Evolutionary conservation across 30 jellyfish, hydroid and myxozoan genomes (phyloP), one percentile per base, ranked within the genome.

Genomic region (Cassiopea xamachana): DNA sequence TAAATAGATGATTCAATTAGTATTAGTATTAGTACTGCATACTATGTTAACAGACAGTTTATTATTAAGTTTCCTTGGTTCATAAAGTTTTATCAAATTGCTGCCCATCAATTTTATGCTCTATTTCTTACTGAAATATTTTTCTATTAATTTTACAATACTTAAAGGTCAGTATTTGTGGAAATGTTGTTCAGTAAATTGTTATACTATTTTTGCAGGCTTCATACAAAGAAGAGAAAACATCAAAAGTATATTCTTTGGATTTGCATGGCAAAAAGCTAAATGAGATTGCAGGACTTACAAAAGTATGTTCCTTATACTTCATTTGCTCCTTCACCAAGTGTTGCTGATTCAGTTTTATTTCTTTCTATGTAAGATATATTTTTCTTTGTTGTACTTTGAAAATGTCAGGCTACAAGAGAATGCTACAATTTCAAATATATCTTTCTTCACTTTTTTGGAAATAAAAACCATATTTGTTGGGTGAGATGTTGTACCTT

Each of bases 231-330:
- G 70, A 64, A 7, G 83, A 62, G 51, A 48, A 64, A 18, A 89
- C 94, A 47, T 76, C 89, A 16, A 87, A 68, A 77, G 88, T 75
- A 4, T 87, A 87, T 61, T 69, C 84, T 59, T 62, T 87, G 67
- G 94, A 87, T 75, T 71, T 75, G 1, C 86, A 80, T 48, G 84
- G 85, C 39, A 87, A 87, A 48, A 74, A 48, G n/a, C 60, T 87
- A 19, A 39, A 60, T 17, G 39, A 61, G 48, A 75, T 87, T 2
- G 18, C 76, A 12, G 89, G 82, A 60, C 46, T 77, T 10, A 73
- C 62, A 59, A 87, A 77, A 84, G 94, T 87, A 62, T 15, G 15
- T 69, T 13, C 55, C n/a, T 3, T 46, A 17, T 68, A 1, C 0
- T 69, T 1, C 27, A 16, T 47, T 48, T 13, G 17, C 6, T 1